Evolutionary conservation across 1,140 invertebrate species (phyloP).

Genomic region (Zophobas atratus): DNA sequence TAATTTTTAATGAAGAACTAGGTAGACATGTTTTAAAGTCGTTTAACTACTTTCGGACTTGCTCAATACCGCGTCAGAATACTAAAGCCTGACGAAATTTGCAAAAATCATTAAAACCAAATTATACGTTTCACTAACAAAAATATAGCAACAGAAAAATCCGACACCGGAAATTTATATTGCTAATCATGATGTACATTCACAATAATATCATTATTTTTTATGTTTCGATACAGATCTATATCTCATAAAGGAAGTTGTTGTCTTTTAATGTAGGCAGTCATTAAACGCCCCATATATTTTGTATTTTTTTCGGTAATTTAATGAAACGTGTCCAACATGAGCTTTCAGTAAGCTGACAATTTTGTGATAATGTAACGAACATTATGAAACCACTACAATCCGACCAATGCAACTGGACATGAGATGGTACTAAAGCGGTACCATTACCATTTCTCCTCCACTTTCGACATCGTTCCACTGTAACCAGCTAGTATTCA

Average conservation of each 20-base stretch:
- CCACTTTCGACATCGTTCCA: conserved; percentile 45
- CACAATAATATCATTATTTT: not conserved
- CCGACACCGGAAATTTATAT: conserved; percentile 23
- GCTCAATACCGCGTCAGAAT: conserved; percentile 18
- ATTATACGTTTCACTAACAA: not conserved
- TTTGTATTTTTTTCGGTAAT: not conserved
- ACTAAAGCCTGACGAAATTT: not conserved
- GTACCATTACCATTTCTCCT: conserved; percentile 49
- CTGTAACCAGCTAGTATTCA: conserved; percentile 47
- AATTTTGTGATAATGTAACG: conserved; percentile 1
- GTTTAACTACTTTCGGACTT: conserved; percentile 38
- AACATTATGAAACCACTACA: conserved; percentile 11
- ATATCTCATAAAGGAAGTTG: conserved; percentile 10
- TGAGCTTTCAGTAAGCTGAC: not conserved
- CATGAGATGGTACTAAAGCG: conserved; percentile 47
- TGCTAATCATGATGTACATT: conserved; percentile 2
- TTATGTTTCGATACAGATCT: conserved; percentile 15
- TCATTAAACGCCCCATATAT: not conserved
- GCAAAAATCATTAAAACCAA: conserved; percentile 30
- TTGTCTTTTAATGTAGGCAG: conserved; percentile 17
- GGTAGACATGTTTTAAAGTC: conserved; percentile 34
- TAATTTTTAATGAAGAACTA: conserved; percentile 24
- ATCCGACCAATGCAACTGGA: conserved; percentile 27
- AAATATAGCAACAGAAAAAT: not conserved
- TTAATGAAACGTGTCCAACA: not conserved